Base-by-base conservation (phyloP, 2,113 vertebrate species). In the Sinosuthora webbiana region DNA sequence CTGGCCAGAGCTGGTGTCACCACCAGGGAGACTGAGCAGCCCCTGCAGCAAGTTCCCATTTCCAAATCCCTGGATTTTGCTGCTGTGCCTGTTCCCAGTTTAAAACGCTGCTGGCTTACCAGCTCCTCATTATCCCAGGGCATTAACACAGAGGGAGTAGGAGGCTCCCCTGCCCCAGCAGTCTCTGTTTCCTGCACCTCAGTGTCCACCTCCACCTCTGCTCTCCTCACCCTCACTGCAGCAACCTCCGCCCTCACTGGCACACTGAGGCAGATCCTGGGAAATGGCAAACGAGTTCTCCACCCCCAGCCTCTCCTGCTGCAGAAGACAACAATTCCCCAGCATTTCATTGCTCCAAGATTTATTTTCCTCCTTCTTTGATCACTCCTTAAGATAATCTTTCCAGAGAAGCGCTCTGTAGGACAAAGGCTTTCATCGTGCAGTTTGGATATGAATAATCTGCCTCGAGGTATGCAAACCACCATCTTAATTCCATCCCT, bases 401-500 rank as follows among this genome's bases (percentile, higher is more conserved):
- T 37, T 53, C 83, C 53, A 91, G 80, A 1, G 3, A 81, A 10
- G 65, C 19, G 88, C 76, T 87, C 87, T 42, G 47, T 15, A 82
- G 79, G 88, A 93, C 88, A 91, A 67, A 76, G 87, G 64, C 74
- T 96, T 96, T 87, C 77, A 89, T 79, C 31, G 30, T 13, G 52
- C 69, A 19, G 39, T 86, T 71, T 80, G 69, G 64, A 23, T 81
- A 65, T 22, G 77, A 83, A 95, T 91, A 86, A 91, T 53, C 68
- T 87, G 79, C 78, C 91, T 50, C 49, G 30, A 77, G 84, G 67
- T 80, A 62, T 8, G 10, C 45, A 93, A 92, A 76, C 13, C 60
- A 47, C 53, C 23, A 21, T n/a, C 57, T 53, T 25, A 20, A 62
- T 67, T 79, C 82, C 59, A 94, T 77, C 45, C 28, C 11, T 92